These are phyloP conservation scores for Eurytoma californica DNA, from an alignment of 2,888 invertebrate genomes.

Conservation along the genomic window DNA sequence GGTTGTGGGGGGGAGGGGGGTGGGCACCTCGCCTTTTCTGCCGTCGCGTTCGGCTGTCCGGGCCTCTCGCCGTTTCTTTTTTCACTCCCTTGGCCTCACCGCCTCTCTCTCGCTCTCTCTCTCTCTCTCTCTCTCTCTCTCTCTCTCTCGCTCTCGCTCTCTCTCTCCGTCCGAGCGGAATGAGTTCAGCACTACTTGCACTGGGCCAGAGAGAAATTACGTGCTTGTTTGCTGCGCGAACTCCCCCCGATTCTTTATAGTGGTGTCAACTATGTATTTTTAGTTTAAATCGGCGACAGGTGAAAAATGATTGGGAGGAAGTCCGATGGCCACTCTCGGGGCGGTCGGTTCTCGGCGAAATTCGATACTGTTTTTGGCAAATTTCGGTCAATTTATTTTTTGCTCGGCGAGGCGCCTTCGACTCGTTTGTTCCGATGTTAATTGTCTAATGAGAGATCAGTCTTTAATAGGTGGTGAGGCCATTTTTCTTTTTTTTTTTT, in stretches of 20 bases:
- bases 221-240: slow-evolving; percentile 35
- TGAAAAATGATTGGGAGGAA: slow-evolving; percentile 30
- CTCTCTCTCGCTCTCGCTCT: neutral
- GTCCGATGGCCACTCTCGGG: neutral
- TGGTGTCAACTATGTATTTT: slow-evolving; percentile 37
- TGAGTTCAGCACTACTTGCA: slow-evolving; percentile 45
- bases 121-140: neutral
- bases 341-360: neutral
- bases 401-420: neutral
- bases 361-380: neutral
- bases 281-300: slow-evolving; percentile 23
- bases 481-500: neutral
- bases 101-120: slow-evolving; percentile 16
- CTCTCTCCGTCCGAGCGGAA: slow-evolving; percentile 17
- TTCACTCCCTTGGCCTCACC: neutral
- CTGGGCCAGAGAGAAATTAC: slow-evolving; percentile 34
- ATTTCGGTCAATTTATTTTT: slow-evolving; percentile 8
- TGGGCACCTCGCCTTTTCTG: neutral
- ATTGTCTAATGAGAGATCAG: too few relatives aligned
- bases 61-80: neutral
- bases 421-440: neutral
- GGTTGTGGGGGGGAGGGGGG: too few relatives aligned
- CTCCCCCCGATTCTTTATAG: neutral
- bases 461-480: neutral
- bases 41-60: too few relatives aligned